Evolutionary conservation across 1,140 invertebrate species (phyloP), one percentile per base, ranked within the genome.

Genomic region (Drosophila ohnishii): DNA sequence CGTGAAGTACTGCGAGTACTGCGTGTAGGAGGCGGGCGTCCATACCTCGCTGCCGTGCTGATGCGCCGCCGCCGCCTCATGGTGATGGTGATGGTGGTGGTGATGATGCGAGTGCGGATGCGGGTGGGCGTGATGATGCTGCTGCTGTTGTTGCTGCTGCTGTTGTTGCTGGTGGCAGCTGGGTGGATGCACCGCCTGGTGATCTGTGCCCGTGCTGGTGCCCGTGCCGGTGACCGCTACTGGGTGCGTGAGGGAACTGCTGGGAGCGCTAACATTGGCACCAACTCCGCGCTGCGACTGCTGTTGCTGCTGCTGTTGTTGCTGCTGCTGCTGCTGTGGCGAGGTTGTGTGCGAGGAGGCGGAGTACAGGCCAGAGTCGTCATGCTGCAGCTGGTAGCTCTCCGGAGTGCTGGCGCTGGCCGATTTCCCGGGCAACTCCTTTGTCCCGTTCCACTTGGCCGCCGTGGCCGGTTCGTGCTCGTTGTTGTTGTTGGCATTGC

Each of bases 1-100:
- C 64, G 89, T 85, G 60, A 92, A 92, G 83, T 92, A 92, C 76
- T 92, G 91, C 84, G 90, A 91, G 73, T 92, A 92, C 75, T 89
- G 90, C 74, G 90, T 80, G 75, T 92, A 92, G 64, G 90, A 85
- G 74, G 92, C 91, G 37, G 92, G 92, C 80, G 91, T 91, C 91
- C 91, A 92, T 92, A 92, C 91, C 91, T 92, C 91, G 82, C 84
- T 91, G 78, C 88, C 70, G 30, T 72, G 69, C 66, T 72, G 69
- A 48, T 72, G 69, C 48, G 71, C 65, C 37, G 65, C 50, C 50
- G 50, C 32, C 50, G 51, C 32, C 75, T 76, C 40, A 19, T 76
- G 73, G 32, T 76, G 73, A 9, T 75, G 71, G n/a, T 83, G 73
- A 47, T 75, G 74, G 48, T 51, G 67, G 56, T 50, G 65, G 48